Base-by-base conservation (phyloP, 2,113 vertebrate species). In the Lynx canadensis region DNA sequence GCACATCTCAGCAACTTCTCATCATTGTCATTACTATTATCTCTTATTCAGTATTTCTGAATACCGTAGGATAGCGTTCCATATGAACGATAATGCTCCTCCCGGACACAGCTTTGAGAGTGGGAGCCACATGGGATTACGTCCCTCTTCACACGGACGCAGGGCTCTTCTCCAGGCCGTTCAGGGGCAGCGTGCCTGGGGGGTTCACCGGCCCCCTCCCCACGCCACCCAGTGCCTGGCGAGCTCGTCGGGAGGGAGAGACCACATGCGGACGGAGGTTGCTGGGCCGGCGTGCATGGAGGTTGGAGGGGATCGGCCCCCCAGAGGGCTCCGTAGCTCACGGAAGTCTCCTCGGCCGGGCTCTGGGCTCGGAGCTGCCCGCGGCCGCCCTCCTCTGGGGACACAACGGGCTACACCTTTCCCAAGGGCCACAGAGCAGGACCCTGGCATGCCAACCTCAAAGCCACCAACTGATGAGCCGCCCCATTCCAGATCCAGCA, bases 351-450 rank as follows among this genome's bases (percentile, higher is more conserved):
- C 50, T 10, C 45, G 25, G 8, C 18, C 27, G 11, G 76, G 57
- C 57, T 73, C 25, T 68, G 38, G 36, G 41, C 15, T n/a, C n/a
- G 41, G n/a, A 6, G 27, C 23, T 74, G 36, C 27, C 71, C 11
- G 3, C 4, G 7, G 13, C 31, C n/a, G 18, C 74, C n/a, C 50
- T 63, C 12, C 19, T 25, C 33, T 33, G n/a, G 36, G 38, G 79
- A 31, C 18, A 15, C 14, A 36, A 15, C 0, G 10, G 60, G 16
- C 7, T 2, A 0, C 9, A 16, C n/a, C 48, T 66, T n/a, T 76
- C 85, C 48, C 52, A 27, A 36, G 57, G 38, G 19, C 69, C 65
- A 48, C 11, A 36, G 69, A 31, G 38, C 36, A 23, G 41, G 9
- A 38, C 45, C 8, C 38, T 38, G 19, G 33, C 7, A 2, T 25